Percentiles rank a stretch among this genome's conserved stretches.
These are phyloP conservation scores for Phragmatobia fuliginosa DNA, from an alignment of 2,888 invertebrate genomes.

Conservation along the genomic window DNA sequence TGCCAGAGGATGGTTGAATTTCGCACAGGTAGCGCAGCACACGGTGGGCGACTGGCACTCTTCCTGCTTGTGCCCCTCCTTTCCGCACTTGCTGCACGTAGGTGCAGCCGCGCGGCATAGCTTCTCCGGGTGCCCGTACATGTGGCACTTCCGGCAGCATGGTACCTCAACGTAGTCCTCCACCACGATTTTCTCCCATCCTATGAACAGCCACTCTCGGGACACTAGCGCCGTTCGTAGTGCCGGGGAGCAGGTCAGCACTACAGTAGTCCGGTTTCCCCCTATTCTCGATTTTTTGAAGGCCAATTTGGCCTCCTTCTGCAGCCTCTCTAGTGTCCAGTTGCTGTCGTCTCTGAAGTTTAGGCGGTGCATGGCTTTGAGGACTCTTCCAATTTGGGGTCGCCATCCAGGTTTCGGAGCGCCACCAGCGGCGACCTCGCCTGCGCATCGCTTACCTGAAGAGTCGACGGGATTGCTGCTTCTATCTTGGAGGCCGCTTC, in stretches of 20 bases:
- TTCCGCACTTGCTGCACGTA: slow-evolving; percentile 42
- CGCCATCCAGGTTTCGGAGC: no score
- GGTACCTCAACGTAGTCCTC: slow-evolving; percentile 28
- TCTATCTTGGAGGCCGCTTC: background rate
- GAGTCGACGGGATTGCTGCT: background rate
- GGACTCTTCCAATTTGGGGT: no score
- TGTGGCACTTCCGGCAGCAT: slow-evolving; percentile 54
- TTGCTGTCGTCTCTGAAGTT: no score
- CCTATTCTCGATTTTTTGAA: background rate
- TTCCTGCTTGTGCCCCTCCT: slow-evolving; percentile 24
- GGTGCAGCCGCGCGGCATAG: slow-evolving; percentile 29
- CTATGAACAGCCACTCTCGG: background rate
- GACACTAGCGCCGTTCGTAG: background rate
- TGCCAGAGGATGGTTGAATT: slow-evolving; percentile 23
- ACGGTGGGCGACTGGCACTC: slow-evolving; percentile 7
- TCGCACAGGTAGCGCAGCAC: slow-evolving; percentile 46
- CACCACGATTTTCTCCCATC: background rate
- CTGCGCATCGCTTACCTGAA: no score
- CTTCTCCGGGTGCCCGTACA: slow-evolving; percentile 56
- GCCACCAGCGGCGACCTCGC: no score
- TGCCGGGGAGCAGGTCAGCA: background rate
- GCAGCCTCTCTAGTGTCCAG: no score
- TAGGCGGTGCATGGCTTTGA: no score
- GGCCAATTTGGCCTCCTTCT: background rate
- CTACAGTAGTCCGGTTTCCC: background rate